Evolutionary conservation across 2,888 invertebrate genomes (phyloP).

Genomic region (Junonia oenone): DNA sequence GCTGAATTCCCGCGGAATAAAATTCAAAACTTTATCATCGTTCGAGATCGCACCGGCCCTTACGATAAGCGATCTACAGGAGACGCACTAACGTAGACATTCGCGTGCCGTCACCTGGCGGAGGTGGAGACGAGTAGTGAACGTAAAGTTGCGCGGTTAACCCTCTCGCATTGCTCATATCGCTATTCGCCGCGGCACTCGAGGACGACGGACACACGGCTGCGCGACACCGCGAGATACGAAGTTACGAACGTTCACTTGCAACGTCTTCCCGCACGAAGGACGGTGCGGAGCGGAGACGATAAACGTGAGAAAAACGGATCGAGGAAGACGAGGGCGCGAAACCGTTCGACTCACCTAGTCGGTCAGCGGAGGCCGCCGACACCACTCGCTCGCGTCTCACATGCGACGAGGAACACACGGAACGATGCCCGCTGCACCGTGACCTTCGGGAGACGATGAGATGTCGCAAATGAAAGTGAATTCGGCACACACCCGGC

Average conservation of each 20-base stretch:
- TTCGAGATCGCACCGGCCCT: constrained; percentile 28
- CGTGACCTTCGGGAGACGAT: constrained; percentile 76
- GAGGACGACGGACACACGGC: constrained; percentile 33
- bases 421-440: constrained; percentile 46
- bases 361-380: constrained; percentile 70
- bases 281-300: constrained; percentile 61
- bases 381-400: constrained; percentile 58
- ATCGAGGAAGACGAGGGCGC: constrained; percentile 61
- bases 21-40: constrained; percentile 48
- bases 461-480: constrained; percentile 79
- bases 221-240: constrained; percentile 51
- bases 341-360: constrained; percentile 67
- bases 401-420: constrained; percentile 36
- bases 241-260: constrained; percentile 43
- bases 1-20: constrained; percentile 41
- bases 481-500: constrained; percentile 75
- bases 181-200: constrained; percentile 37
- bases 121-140: constrained; percentile 45
- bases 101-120: constrained; percentile 47
- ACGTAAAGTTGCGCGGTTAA: constrained; percentile 62
- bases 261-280: constrained; percentile 61
- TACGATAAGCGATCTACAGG: constrained; percentile 37
- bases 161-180: constrained; percentile 44
- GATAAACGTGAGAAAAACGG: constrained; percentile 56
- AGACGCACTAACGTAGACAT: constrained; percentile 39